phyloP scores from a whole-genome alignment of 1,140 invertebrate species.

The Drosophila cardini region DNA sequence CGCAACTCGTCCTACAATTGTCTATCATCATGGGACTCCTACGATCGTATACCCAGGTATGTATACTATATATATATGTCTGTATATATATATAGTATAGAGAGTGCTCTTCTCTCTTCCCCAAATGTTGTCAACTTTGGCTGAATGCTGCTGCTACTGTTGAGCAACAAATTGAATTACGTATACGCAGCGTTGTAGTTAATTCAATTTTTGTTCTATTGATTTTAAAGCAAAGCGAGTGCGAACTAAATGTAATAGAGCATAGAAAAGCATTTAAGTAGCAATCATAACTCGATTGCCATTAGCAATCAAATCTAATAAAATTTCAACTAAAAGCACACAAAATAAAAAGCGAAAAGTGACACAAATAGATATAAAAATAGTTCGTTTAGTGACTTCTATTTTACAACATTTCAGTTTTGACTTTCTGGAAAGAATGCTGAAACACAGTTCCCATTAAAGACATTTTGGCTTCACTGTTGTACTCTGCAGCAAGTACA shows the following conservation, averaged over 20 bases:
- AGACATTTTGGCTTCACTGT: slow-evolving; percentile 5
- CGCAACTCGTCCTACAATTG: slow-evolving; percentile 95
- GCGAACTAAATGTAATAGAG: slow-evolving; percentile 38
- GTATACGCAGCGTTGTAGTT: slow-evolving; percentile 46
- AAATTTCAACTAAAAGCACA: slow-evolving; percentile 71
- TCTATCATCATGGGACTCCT: slow-evolving; percentile 94
- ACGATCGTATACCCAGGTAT: slow-evolving; percentile 94
- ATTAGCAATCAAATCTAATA: slow-evolving; percentile 72
- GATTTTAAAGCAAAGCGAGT: slow-evolving; percentile 55
- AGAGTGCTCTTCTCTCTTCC: background rate
- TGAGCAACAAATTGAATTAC: slow-evolving; percentile 35
- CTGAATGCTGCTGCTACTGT: slow-evolving; percentile 14
- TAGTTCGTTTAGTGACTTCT: slow-evolving; percentile 22
- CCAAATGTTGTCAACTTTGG: background rate
- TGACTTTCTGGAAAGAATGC: background rate
- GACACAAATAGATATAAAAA: background rate
- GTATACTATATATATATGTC: slow-evolving; percentile 23
- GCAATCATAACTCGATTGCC: slow-evolving; percentile 62
- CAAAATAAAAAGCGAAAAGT: slow-evolving; percentile 12
- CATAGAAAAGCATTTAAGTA: slow-evolving; percentile 65
- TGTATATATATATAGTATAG: background rate
- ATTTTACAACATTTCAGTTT: slow-evolving; percentile 2
- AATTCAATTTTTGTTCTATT: slow-evolving; percentile 54
- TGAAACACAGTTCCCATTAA: background rate
- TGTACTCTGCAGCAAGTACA: background rate